Evolutionary conservation across 23 tunicate genomes (phyloP), one percentile per base, ranked within the genome.

Genomic region (Halocynthia roretzi): DNA sequence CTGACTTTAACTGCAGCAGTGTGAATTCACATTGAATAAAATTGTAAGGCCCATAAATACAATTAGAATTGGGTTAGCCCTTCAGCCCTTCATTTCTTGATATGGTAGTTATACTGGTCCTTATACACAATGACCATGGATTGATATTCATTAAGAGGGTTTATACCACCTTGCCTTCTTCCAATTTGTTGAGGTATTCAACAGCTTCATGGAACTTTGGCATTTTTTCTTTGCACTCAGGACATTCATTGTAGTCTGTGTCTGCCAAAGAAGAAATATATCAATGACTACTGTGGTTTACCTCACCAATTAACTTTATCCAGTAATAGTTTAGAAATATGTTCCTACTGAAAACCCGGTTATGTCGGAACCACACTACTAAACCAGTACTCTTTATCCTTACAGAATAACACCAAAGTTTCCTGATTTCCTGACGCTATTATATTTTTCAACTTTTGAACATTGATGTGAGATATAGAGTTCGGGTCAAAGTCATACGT

Each of bases 201-300:
- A 79, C 98, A 72, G 98, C 92, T 92, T 92, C 98, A 61, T 92
- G 98, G 70, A 86, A 92, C 54, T 21, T 55, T 6, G 87, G 92
- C 91, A 92, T 82, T 67, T 79, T 57, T 20, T 51, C 62, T 81
- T 92, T 82, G 83, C 98, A 92, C 22, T 82, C 80, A 7, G 85
- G 85, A 76, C 98, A 92, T 7, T 82, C 81, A 12, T 92, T 86
- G 72, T 86, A 92, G 14, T 78, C 75, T 58, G 89, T 85, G 64
- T 92, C 98, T 92, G 70, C 50, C 31, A 80, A 78, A 31, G 44
- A 31, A 31, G 44, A 31, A 31, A 31, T 31, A 31, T 31, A 31
- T 31, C 2, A 48, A 71, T 71, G 12, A 18, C 44, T 14, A 4
- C 72, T 18, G 19, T 68, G 14, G 48, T 15, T 31, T 31, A 31